Percentiles rank a stretch among this genome's conserved stretches.
Evolutionary conservation across 2,888 invertebrate species (phyloP).

Genomic region (Cerastis leucographa): DNA sequence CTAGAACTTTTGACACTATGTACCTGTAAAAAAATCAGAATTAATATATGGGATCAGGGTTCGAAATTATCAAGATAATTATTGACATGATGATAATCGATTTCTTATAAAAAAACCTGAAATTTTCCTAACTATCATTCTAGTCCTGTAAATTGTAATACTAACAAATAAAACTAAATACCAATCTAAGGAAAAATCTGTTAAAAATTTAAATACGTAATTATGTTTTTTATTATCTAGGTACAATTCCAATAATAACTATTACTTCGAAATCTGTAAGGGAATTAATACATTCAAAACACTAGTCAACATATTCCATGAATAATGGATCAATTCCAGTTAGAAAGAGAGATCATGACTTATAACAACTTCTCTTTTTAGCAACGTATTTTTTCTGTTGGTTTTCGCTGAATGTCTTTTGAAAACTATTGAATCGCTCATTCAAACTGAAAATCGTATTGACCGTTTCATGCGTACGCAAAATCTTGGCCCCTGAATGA

Average conservation of each 20-base stretch:
- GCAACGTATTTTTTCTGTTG: not conserved
- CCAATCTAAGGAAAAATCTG: not conserved
- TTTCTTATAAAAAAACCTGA: too few species aligned
- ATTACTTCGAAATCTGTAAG: not conserved
- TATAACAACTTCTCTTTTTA: not conserved
- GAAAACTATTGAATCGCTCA: not conserved
- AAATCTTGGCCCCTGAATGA: not conserved
- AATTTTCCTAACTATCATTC: not conserved
- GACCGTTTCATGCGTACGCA: not conserved
- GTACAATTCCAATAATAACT: not conserved
- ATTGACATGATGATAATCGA: too few species aligned
- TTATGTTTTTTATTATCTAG: not conserved
- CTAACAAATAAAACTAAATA: not conserved
- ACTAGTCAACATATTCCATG: not conserved
- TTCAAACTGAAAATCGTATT: not conserved
- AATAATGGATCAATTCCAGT: not conserved
- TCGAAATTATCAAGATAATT: too few species aligned
- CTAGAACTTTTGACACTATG: slow-evolving; percentile 93
- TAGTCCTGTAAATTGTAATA: not conserved
- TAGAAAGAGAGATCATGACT: not conserved
- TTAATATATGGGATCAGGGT: not conserved
- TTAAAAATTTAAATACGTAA: too few species aligned
- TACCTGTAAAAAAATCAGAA: slow-evolving; percentile 84
- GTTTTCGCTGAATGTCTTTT: not conserved
- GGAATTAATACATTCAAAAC: not conserved